Conservation (phyloP, 2,113 vertebrate genomes). For the Pygoscelis adeliae region DNA sequence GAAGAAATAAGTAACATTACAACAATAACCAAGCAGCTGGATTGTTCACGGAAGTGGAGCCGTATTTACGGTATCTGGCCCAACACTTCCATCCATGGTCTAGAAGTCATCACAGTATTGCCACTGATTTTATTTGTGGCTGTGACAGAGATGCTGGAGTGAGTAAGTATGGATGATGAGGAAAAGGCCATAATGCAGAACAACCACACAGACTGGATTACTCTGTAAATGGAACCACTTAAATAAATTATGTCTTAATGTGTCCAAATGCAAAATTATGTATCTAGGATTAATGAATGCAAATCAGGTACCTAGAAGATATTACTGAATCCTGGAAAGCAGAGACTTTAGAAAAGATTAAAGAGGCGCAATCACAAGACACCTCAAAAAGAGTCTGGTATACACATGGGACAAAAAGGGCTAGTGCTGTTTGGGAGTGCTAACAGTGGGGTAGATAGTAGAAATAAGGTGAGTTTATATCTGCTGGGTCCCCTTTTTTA, state of each 20-base stretch:
- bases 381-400: not conserved
- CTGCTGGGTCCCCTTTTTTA: not conserved
- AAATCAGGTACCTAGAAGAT: not conserved
- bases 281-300: not conserved
- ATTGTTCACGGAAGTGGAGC: not conserved
- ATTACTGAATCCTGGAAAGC: not conserved
- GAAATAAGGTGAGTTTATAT: not conserved
- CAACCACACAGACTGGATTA: not conserved
- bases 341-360: not conserved
- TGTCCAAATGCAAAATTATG: not conserved
- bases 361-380: not conserved
- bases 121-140: not conserved
- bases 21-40: not conserved
- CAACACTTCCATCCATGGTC: rapidly evolving
- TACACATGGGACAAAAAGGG: not conserved
- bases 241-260: not conserved
- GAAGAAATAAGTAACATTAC: not conserved
- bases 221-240: not conserved
- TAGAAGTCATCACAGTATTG: not conserved
- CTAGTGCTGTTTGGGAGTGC: not conserved
- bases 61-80: not conserved
- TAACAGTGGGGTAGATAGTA: not conserved
- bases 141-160: not conserved
- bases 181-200: not conserved
- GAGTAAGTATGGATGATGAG: not conserved